Conservation (phyloP, 1,140 invertebrate species). For the Ditylenchus dipsaci region DNA sequence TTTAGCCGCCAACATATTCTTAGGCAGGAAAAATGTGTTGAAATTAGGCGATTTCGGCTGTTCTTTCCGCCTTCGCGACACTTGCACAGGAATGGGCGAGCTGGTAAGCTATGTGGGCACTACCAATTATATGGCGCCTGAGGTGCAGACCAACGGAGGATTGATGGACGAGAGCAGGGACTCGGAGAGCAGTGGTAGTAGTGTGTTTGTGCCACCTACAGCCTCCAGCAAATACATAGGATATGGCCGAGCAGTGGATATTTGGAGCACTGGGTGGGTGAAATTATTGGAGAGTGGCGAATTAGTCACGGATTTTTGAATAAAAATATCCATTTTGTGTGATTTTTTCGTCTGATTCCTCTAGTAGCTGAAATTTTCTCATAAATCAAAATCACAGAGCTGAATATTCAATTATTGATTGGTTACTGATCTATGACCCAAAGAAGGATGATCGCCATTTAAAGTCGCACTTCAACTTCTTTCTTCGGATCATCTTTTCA, state of each 20-base stretch:
- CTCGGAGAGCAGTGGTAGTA: conserved; percentile 62
- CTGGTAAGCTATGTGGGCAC: conserved; percentile 57
- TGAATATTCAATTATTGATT: too few relatives aligned
- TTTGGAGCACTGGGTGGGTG: conserved; percentile 74
- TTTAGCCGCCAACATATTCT: conserved; percentile 77
- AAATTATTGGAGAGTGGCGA: too few relatives aligned
- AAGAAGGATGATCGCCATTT: too few relatives aligned
- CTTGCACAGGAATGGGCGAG: conserved; percentile 78
- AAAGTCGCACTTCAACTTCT: too few relatives aligned
- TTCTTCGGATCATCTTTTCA: too few relatives aligned
- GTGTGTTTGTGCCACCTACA: background rate
- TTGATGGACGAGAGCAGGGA: background rate
- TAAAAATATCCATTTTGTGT: too few relatives aligned
- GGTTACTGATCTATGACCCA: too few relatives aligned
- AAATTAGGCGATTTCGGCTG: conserved; percentile 82
- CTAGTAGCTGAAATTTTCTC: too few relatives aligned
- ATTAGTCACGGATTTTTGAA: too few relatives aligned
- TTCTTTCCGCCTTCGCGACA: conserved; percentile 71
- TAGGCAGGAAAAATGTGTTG: conserved; percentile 73
- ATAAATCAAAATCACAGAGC: too few relatives aligned
- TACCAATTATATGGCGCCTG: conserved; percentile 22
- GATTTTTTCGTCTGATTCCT: too few relatives aligned
- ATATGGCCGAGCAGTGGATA: conserved; percentile 79
- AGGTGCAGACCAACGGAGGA: conserved; percentile 25
- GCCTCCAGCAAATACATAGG: conserved; percentile 70